Percentiles rank a stretch among this genome's conserved stretches.
phyloP scores from a whole-genome alignment of 2,888 invertebrate genomes.

The Pecten maximus region DNA sequence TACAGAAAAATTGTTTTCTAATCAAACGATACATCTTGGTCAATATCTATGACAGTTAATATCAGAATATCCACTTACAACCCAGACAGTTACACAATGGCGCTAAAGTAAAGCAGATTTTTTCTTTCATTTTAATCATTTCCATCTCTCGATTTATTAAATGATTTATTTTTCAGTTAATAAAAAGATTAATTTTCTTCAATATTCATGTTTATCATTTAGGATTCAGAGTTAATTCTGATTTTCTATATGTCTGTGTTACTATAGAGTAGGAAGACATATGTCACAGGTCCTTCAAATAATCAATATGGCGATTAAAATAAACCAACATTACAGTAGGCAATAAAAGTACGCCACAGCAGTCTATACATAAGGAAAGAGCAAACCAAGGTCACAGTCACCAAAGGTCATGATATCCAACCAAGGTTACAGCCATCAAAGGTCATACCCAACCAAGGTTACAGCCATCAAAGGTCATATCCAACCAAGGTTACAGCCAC shows the following conservation, averaged over 20 bases:
- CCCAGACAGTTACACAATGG: not conserved
- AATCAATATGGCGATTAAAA: too few relatives aligned
- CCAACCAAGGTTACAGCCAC: not conserved
- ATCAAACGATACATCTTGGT: not conserved
- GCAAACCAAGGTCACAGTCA: too few relatives aligned
- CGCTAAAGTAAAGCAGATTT: not conserved
- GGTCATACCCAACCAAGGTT: not conserved
- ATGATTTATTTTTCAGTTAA: not conserved
- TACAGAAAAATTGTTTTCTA: not conserved
- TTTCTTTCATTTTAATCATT: not conserved
- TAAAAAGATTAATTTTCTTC: not conserved
- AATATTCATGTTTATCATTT: too few relatives aligned
- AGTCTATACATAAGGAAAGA: too few relatives aligned
- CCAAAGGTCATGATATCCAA: too few relatives aligned
- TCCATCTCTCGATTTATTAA: not conserved
- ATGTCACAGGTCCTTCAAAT: too few relatives aligned
- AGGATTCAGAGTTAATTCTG: too few relatives aligned
- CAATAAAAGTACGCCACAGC: too few relatives aligned
- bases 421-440: not conserved
- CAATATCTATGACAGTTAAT: conserved; percentile 19
- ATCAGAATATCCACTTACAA: not conserved
- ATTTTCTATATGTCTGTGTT: too few relatives aligned
- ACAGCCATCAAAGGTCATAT: not conserved
- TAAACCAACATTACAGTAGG: too few relatives aligned
- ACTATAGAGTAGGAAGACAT: too few relatives aligned